phyloP scores from a whole-genome alignment of 2,113 vertebrate genomes.

The Chrysochloris asiatica region DNA sequence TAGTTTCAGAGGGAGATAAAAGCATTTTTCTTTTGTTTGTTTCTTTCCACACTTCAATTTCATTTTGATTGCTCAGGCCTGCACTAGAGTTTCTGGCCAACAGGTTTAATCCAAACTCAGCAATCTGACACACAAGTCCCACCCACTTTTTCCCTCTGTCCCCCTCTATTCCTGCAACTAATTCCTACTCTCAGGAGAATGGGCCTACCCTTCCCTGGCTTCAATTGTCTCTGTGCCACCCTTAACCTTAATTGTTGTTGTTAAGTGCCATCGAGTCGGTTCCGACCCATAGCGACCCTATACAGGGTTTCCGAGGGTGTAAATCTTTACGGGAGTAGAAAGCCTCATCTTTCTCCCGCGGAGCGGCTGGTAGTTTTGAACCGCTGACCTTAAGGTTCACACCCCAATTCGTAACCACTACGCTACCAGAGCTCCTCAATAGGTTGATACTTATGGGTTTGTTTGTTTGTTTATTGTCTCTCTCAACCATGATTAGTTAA shows the following conservation, averaged over 20 bases:
- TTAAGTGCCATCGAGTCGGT: no score
- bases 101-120: background rate
- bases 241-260: no score
- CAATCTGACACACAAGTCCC: no score
- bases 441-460: background rate
- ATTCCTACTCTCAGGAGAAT: background rate
- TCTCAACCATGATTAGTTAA: background rate
- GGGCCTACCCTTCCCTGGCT: background rate
- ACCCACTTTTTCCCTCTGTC: background rate
- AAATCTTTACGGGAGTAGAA: no score
- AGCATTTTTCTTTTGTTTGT: background rate
- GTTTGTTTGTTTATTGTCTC: no score
- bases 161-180: background rate
- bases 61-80: background rate
- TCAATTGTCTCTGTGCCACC: background rate
- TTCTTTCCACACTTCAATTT: background rate
- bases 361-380: no score
- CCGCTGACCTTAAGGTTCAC: no score
- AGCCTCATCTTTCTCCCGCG: no score
- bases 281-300: no score
- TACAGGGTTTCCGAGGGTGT: no score
- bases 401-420: no score
- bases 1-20: background rate
- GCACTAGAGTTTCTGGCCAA: background rate
- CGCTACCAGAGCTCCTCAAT: no score